A percentile compares a stretch with the other conserved stretches of the same genome.
Conservation (phyloP, 2,797 vertebrate species). For the Scyliorhinus canicula region DNA sequence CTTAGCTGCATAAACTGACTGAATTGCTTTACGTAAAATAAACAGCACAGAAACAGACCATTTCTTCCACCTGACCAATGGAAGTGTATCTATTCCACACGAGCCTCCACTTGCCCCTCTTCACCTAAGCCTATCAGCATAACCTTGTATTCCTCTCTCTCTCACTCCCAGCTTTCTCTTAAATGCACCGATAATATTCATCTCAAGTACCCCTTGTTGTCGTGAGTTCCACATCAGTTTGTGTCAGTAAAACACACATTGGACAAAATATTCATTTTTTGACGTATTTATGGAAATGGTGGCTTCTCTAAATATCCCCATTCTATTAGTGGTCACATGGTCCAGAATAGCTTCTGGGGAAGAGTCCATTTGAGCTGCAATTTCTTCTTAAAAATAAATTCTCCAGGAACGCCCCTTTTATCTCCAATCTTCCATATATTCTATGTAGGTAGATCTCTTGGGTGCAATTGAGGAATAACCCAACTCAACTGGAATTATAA, state of each 20-base stretch:
- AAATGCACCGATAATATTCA: neutral
- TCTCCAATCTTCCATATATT: neutral
- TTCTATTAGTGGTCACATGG: neutral
- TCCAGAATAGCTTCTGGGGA: neutral
- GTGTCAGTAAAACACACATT: neutral
- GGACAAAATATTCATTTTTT: neutral
- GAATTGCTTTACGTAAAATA: neutral
- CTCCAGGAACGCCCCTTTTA: neutral
- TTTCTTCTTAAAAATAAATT: neutral
- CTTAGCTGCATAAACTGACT: neutral
- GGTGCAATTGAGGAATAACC: neutral
- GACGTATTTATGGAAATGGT: neutral
- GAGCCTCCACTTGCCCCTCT: neutral
- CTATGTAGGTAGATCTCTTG: neutral
- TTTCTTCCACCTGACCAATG: neutral
- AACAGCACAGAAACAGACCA: neutral
- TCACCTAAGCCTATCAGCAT: neutral
- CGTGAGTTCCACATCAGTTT: neutral
- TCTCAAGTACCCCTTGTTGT: neutral
- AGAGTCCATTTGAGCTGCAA: neutral
- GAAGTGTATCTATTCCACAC: neutral
- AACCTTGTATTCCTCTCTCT: neutral
- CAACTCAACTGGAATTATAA: neutral
- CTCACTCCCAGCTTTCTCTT: neutral
- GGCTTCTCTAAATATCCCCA: neutral